Conservation (phyloP, 30 jellyfish, hydroid and myxozoan genomes). For the Aurelia coerulea region DNA sequence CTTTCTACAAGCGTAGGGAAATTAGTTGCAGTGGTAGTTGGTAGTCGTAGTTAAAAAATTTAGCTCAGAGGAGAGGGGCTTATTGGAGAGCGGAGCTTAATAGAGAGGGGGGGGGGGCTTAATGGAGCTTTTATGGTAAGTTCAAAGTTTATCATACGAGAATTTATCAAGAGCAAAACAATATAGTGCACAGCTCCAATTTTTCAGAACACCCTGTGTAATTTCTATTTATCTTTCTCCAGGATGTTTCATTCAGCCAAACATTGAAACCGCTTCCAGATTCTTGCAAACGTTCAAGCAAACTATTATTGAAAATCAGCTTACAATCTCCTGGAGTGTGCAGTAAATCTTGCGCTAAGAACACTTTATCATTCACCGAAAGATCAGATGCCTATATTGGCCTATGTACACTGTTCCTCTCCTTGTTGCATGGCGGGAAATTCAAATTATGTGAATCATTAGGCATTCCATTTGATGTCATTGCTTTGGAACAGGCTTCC, state of each 20-base stretch:
- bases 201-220: no score
- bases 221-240: no score
- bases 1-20: no score
- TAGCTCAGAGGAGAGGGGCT: no score
- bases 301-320: slow-evolving; percentile 31
- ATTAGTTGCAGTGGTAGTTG: no score
- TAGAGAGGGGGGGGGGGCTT: no score
- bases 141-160: no score
- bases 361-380: slow-evolving; percentile 57
- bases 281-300: slow-evolving; percentile 10
- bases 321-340: slow-evolving; percentile 71
- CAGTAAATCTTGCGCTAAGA: slow-evolving; percentile 53
- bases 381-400: slow-evolving; percentile 77
- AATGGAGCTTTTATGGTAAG: no score
- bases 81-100: no score
- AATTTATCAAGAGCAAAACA: no score
- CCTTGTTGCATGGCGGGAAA: slow-evolving; percentile 46
- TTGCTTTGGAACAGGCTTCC: slow-evolving; percentile 64
- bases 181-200: no score
- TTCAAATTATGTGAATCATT: slow-evolving; percentile 29
- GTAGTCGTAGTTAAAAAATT: no score
- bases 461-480: slow-evolving; percentile 69
- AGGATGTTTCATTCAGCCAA: slow-evolving; percentile 49
- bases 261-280: slow-evolving; percentile 49
- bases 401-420: slow-evolving; percentile 56